phyloP scores from a whole-genome alignment of 1,140 invertebrate species.

The Hermatobates lingyangjiaoensis region DNA sequence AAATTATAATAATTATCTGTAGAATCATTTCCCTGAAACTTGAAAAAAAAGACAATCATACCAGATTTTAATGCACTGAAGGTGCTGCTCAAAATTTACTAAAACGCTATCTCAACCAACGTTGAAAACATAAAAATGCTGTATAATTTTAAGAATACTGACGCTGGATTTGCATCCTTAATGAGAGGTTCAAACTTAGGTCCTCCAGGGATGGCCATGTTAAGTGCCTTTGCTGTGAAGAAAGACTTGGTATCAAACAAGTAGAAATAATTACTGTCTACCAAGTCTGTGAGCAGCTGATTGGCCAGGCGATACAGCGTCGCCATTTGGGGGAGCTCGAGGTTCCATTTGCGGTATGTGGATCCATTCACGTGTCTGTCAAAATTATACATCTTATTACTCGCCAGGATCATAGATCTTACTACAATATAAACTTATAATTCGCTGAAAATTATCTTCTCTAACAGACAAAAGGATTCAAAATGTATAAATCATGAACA shows the following conservation, averaged over 20 bases:
- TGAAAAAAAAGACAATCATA: not conserved
- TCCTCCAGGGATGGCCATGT: constrained; percentile 99
- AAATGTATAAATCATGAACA: no score
- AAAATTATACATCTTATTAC: no score
- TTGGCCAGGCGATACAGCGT: constrained; percentile 93
- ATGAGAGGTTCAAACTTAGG: constrained; percentile 99
- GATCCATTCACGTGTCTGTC: constrained; percentile 86
- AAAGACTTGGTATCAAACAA: constrained; percentile 98
- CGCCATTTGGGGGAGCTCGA: constrained; percentile 90
- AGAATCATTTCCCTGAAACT: no score
- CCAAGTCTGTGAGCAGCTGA: constrained; percentile 93
- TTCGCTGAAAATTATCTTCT: no score
- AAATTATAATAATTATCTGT: no score
- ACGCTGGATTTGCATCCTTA: constrained; percentile 86
- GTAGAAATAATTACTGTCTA: constrained; percentile 98
- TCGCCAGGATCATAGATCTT: no score
- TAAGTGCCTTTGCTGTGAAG: constrained; percentile 97
- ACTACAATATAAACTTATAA: no score
- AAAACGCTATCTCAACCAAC: not conserved
- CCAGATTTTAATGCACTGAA: no score
- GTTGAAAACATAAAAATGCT: not conserved
- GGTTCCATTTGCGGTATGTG: constrained; percentile 90
- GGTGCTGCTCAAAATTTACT: no score
- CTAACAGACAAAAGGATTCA: no score
- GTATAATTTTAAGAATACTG: constrained; percentile 22